Evolutionary conservation across 2,888 invertebrate species (phyloP).

Genomic region (Carabus problematicus): DNA sequence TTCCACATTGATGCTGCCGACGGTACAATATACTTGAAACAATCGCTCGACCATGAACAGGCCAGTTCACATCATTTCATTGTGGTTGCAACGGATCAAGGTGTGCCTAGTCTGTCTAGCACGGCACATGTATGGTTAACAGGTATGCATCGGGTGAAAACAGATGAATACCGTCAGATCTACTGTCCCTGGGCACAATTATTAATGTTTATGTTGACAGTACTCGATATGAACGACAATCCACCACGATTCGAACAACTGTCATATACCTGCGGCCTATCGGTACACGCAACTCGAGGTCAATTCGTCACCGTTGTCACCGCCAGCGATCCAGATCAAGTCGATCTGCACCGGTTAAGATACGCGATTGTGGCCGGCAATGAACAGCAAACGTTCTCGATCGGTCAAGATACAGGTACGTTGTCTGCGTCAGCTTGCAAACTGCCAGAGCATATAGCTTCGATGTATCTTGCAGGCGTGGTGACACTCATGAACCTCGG

Average conservation of each 20-base stretch:
- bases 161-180: conserved; percentile 8
- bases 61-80: conserved; percentile 77
- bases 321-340: conserved; percentile 86
- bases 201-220: too few relatives aligned
- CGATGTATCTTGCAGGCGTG: too few relatives aligned
- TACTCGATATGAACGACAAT: conserved; percentile 91
- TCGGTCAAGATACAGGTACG: conserved; percentile 64
- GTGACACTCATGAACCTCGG: conserved; percentile 78
- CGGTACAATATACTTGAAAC: conserved; percentile 80
- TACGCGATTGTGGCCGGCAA: conserved; percentile 87
- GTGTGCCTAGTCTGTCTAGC: conserved; percentile 80
- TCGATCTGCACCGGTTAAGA: conserved; percentile 75
- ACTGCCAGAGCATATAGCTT: too few relatives aligned
- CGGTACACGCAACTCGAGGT: conserved; percentile 82
- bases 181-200: too few relatives aligned
- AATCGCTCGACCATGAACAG: conserved; percentile 82
- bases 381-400: conserved; percentile 75
- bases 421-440: conserved; percentile 6
- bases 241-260: conserved; percentile 85
- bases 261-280: conserved; percentile 79
- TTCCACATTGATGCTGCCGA: conserved; percentile 80
- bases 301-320: conserved; percentile 87
- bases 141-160: conserved; percentile 5
- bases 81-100: conserved; percentile 82
- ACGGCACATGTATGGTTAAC: conserved; percentile 74